phyloP scores from a whole-genome alignment of 2,113 vertebrate species.

The Centropus unirufus region DNA sequence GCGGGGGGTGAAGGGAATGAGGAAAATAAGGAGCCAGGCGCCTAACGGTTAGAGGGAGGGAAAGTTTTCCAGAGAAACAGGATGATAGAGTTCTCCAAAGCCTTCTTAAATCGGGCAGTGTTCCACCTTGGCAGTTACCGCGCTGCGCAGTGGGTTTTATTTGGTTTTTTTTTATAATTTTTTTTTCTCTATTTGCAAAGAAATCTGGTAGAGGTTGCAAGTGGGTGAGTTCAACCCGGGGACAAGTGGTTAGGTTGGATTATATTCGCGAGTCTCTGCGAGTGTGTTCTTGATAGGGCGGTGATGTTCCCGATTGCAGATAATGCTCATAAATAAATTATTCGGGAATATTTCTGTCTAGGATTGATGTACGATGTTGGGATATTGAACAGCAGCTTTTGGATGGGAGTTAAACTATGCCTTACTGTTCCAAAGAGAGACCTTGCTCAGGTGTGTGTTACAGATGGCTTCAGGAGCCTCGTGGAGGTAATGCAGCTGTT shows the following conservation, averaged over 20 bases:
- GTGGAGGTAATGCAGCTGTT: neutral
- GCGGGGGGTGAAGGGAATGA: neutral
- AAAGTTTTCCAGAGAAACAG: neutral
- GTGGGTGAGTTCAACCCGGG: neutral
- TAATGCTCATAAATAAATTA: conserved; percentile 14
- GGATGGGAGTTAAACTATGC: conserved; percentile 44
- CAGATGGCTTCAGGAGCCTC: neutral
- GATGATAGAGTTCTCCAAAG: rapidly evolving
- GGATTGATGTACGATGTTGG: conserved; percentile 39
- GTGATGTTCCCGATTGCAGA: neutral
- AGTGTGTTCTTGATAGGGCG: neutral
- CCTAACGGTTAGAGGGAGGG: neutral
- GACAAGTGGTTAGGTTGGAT: neutral
- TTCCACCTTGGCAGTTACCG: neutral
- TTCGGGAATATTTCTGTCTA: conserved; percentile 54
- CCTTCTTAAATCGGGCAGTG: neutral
- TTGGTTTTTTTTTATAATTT: no score
- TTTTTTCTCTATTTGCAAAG: neutral
- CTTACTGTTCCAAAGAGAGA: conserved; percentile 56
- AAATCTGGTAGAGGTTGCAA: neutral
- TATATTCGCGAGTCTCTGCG: neutral
- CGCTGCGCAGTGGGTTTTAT: rapidly evolving
- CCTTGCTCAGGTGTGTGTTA: conserved; percentile 10
- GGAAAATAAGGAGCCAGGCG: neutral
- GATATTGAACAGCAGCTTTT: conserved; percentile 34